These are phyloP conservation scores for Leptinotarsa undecemlineata DNA, from an alignment of 1,140 invertebrate genomes.

Conservation along the genomic window DNA sequence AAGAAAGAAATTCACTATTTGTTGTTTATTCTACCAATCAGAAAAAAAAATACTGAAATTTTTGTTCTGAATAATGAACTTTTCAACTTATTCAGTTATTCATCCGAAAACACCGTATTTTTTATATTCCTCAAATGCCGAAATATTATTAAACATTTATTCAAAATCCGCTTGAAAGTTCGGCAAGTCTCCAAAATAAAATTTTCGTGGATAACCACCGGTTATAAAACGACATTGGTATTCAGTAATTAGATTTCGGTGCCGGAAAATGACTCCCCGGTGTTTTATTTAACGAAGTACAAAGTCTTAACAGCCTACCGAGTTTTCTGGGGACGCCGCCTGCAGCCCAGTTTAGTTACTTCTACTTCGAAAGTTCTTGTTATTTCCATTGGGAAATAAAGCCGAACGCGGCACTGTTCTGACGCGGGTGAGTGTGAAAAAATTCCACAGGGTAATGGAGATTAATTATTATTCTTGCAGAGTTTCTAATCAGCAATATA, in stretches of 20 bases:
- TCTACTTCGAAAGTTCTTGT: slow-evolving; percentile 4
- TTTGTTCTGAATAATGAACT: too few species aligned
- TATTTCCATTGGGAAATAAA: slow-evolving; percentile 16
- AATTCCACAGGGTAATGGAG: neutral
- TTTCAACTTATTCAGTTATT: too few species aligned
- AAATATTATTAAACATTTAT: neutral
- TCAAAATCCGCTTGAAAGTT: neutral
- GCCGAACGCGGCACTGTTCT: neutral
- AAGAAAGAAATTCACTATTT: too few species aligned
- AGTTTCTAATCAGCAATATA: too few species aligned
- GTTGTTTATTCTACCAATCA: too few species aligned
- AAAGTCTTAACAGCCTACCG: slow-evolving; percentile 15
- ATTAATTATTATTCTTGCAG: neutral
- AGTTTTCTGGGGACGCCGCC: slow-evolving; percentile 7
- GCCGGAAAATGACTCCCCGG: slow-evolving; percentile 5
- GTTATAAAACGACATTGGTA: slow-evolving; percentile 6
- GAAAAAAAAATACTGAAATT: too few species aligned
- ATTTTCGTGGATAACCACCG: neutral
- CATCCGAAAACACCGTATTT: too few species aligned
- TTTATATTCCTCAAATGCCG: too few species aligned
- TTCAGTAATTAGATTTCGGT: slow-evolving; percentile 10
- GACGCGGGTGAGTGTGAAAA: neutral
- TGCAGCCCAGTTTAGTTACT: neutral
- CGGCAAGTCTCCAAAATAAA: neutral
- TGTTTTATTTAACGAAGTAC: slow-evolving; percentile 18